Evolutionary conservation across 1,140 invertebrate genomes (phyloP).

Genomic region (Rhynchophorus ferrugineus): DNA sequence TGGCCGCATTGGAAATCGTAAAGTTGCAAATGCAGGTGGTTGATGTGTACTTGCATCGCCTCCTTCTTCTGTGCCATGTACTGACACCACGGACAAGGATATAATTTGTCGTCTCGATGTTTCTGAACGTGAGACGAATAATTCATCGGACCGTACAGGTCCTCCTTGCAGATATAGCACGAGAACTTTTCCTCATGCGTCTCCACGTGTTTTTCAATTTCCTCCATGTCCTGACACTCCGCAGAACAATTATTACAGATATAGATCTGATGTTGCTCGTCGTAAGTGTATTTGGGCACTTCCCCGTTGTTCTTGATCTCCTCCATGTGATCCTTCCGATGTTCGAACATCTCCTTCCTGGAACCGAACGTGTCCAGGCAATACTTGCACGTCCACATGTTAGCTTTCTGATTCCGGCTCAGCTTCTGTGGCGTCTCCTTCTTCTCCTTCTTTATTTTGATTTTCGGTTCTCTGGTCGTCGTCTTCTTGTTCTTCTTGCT

Average conservation of each 20-base stretch:
- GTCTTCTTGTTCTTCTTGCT: conserved; percentile 3
- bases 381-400: conserved; percentile 30
- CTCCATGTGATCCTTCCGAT: conserved; percentile 23
- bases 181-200: conserved; percentile 35
- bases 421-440: conserved; percentile 11
- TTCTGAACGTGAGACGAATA: conserved; percentile 29
- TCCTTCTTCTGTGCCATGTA: conserved; percentile 27
- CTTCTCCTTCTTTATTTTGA: conserved; percentile 15
- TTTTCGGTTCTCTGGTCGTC: conserved; percentile 1
- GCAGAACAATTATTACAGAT: conserved; percentile 30
- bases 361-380: conserved; percentile 26
- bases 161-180: conserved; percentile 25
- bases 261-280: conserved; percentile 25
- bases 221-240: conserved; percentile 25
- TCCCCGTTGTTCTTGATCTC: conserved; percentile 7
- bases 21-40: conserved; percentile 28
- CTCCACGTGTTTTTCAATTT: conserved; percentile 31
- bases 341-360: conserved; percentile 25
- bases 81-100: conserved; percentile 29
- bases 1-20: conserved; percentile 44
- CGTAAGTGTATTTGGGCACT: conserved; percentile 24
- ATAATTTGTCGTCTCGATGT: conserved; percentile 24
- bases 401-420: conserved; percentile 24
- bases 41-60: conserved; percentile 29
- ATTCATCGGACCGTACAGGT: conserved; percentile 26